Evolutionary conservation across 2,888 invertebrate species (phyloP).

Genomic region (Habrosyne pyritoides): DNA sequence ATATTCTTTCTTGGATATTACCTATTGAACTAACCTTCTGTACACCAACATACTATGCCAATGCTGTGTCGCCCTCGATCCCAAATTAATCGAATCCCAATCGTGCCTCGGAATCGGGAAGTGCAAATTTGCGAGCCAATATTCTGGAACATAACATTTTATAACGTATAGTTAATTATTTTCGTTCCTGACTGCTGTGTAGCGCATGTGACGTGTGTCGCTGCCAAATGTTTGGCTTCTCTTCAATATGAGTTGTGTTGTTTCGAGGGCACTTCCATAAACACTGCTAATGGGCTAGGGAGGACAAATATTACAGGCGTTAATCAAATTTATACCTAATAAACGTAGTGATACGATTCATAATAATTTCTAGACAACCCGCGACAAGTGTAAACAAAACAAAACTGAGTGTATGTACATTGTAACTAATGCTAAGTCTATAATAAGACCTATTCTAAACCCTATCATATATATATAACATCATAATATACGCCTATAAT

Average conservation of each 20-base stretch:
- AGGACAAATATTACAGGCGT: background rate
- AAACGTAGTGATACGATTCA: background rate
- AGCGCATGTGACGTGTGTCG: background rate
- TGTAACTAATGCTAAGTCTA: too few relatives aligned
- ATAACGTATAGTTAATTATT: conserved; percentile 6
- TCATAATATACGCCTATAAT: too few relatives aligned
- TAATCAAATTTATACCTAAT: background rate
- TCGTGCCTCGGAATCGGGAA: conserved; percentile 12
- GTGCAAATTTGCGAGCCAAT: conserved; percentile 26
- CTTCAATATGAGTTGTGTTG: background rate
- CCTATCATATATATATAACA: too few relatives aligned
- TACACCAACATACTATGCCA: background rate
- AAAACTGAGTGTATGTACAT: too few relatives aligned
- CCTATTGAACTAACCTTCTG: background rate
- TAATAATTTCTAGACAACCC: background rate
- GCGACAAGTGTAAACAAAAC: too few relatives aligned
- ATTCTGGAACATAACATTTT: conserved; percentile 25
- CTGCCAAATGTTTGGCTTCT: background rate
- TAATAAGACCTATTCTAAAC: too few relatives aligned
- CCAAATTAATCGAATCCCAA: conserved; percentile 19
- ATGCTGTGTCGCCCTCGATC: conserved; percentile 6
- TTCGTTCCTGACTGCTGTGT: background rate
- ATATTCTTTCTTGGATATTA: too few relatives aligned
- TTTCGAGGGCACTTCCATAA: background rate
- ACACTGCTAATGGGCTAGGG: background rate